Percentiles rank a stretch among this genome's conserved stretches.
These are phyloP conservation scores for Therioaphis trifolii DNA, from an alignment of 2,888 invertebrate genomes.

Conservation along the genomic window DNA sequence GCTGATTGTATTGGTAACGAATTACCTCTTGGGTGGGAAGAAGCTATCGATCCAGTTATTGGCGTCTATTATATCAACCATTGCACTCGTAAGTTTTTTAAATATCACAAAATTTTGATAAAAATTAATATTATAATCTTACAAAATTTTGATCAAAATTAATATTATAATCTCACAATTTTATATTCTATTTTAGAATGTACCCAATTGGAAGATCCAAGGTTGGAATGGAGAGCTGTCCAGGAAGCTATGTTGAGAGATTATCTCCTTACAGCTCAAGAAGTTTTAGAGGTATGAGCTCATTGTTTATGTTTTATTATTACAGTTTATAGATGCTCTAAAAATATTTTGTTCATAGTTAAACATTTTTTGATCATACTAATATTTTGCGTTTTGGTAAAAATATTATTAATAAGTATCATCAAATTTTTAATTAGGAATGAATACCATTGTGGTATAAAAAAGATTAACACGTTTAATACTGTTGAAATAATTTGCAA, in stretches of 20 bases:
- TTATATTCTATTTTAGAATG: slow-evolving; percentile 76
- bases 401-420: slow-evolving; percentile 23
- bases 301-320: neutral
- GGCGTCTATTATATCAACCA: slow-evolving; percentile 98
- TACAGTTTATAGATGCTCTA: slow-evolving; percentile 13
- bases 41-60: slow-evolving; percentile 92
- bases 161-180: neutral
- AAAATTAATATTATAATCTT: too few species aligned
- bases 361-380: slow-evolving; percentile 52
- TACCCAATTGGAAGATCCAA: slow-evolving; percentile 95
- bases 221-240: slow-evolving; percentile 94
- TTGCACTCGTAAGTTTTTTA: slow-evolving; percentile 84
- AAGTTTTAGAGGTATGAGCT: slow-evolving; percentile 87
- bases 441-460: neutral
- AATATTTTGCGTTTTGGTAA: slow-evolving; percentile 41
- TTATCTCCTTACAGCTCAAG: slow-evolving; percentile 94
- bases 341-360: slow-evolving; percentile 47
- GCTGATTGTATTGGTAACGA: slow-evolving; percentile 98
- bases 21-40: slow-evolving; percentile 96
- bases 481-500: slow-evolving; percentile 5
- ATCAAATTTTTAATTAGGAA: neutral
- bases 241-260: slow-evolving; percentile 98
- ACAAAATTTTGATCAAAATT: too few species aligned
- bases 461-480: slow-evolving; percentile 3
- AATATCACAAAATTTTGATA: neutral